Conservation (phyloP, 2,797 vertebrate species). For the Acropternis orthonyx region DNA sequence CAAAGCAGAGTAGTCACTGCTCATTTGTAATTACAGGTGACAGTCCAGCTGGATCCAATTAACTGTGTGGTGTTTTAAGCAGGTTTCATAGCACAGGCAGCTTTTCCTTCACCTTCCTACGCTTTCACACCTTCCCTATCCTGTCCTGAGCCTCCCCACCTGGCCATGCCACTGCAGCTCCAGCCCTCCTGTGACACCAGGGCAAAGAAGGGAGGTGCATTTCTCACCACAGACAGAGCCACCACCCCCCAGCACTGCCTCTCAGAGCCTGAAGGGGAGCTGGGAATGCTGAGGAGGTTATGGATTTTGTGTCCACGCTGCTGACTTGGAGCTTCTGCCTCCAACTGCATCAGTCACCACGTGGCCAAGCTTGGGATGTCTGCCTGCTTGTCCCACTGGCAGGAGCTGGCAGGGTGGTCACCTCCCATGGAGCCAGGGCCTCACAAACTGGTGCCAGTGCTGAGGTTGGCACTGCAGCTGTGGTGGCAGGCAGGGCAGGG, state of each 20-base stretch:
- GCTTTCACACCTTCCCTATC: background rate
- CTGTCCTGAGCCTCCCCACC: background rate
- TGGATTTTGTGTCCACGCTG: accelerated
- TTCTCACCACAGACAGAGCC: background rate
- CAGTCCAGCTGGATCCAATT: background rate
- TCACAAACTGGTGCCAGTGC: background rate
- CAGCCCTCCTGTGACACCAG: too few relatives aligned
- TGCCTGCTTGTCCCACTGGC: accelerated
- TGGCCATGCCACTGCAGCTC: too few relatives aligned
- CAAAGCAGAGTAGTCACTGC: background rate
- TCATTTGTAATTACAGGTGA: background rate
- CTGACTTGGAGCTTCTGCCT: background rate
- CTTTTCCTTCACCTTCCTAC: background rate
- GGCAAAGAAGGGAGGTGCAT: background rate
- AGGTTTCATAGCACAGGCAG: background rate
- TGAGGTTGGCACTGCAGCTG: background rate
- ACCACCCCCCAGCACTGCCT: accelerated
- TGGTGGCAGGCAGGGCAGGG: background rate
- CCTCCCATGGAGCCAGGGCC: background rate
- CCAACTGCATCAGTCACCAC: background rate
- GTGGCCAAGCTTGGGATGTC: background rate
- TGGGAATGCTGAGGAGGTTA: accelerated
- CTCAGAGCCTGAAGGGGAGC: background rate
- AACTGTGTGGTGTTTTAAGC: background rate
- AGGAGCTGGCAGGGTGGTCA: background rate